A percentile compares a stretch with the other conserved stretches of the same genome.
These are phyloP conservation scores for Notodonta dromedarius DNA, from an alignment of 2,888 invertebrate genomes.

Conservation along the genomic window DNA sequence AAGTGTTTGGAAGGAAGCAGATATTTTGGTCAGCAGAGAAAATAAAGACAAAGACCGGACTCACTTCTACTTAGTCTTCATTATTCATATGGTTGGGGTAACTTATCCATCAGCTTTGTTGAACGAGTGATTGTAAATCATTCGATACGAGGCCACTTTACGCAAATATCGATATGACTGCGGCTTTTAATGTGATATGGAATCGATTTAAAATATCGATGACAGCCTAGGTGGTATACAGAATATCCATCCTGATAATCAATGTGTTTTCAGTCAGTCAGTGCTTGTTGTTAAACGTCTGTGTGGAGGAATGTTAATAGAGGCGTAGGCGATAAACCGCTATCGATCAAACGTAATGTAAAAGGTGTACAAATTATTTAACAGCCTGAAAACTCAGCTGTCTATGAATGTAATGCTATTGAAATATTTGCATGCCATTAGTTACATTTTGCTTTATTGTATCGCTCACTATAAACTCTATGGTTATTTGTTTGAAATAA, in stretches of 20 bases:
- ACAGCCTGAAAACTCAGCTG: not conserved
- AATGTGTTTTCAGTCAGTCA: slow-evolving; percentile 27
- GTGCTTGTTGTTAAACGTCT: slow-evolving; percentile 21
- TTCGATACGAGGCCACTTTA: slow-evolving; percentile 39
- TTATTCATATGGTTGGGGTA: slow-evolving; percentile 42
- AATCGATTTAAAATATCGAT: slow-evolving; percentile 53
- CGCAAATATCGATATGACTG: slow-evolving; percentile 47
- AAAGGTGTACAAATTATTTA: slow-evolving; percentile 1
- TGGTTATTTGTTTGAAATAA: too few species aligned
- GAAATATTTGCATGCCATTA: too few species aligned
- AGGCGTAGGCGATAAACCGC: slow-evolving; percentile 12
- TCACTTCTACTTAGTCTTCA: too few species aligned
- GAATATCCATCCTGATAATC: slow-evolving; percentile 36
- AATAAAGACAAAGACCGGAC: too few species aligned
- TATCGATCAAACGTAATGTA: slow-evolving; percentile 18
- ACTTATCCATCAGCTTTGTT: slow-evolving; percentile 67
- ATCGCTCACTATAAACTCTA: too few species aligned
- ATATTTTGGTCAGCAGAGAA: too few species aligned
- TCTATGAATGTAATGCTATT: not conserved
- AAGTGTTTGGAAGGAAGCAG: too few species aligned
- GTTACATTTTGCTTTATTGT: too few species aligned
- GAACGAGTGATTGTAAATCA: slow-evolving; percentile 54
- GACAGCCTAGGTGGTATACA: slow-evolving; percentile 43
- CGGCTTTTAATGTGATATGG: slow-evolving; percentile 45
- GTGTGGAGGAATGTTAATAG: slow-evolving; percentile 19